phyloP scores from a whole-genome alignment of 2,888 invertebrate species.

The Monoplex corrugatus region DNA sequence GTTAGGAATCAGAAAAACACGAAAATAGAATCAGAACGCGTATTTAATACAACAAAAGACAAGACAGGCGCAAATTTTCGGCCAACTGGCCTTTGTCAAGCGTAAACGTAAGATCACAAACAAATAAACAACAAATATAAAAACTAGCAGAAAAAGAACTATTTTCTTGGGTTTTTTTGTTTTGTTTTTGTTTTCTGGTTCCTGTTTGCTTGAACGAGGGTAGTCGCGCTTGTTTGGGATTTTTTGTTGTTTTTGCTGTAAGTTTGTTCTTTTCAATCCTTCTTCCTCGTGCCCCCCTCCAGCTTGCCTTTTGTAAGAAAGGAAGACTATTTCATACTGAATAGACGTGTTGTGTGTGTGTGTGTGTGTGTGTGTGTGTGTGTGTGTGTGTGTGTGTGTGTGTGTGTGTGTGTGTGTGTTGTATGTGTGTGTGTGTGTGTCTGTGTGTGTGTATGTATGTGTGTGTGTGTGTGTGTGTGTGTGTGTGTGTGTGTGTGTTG shows the following conservation, averaged over 20 bases:
- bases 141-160: neutral
- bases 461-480: neutral
- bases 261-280: neutral
- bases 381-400: neutral
- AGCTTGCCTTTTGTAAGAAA: neutral
- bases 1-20: too few species aligned
- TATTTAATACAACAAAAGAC: too few species aligned
- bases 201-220: too few species aligned
- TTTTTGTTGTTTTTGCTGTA: too few species aligned
- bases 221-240: too few species aligned
- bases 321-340: too few species aligned
- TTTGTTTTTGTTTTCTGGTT: too few species aligned
- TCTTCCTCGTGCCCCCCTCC: neutral
- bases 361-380: neutral
- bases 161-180: too few species aligned
- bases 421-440: neutral
- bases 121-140: neutral
- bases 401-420: neutral
- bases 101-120: too few species aligned
- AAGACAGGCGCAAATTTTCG: too few species aligned
- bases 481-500: neutral
- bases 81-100: too few species aligned
- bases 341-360: constrained; percentile 15
- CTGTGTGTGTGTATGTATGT: neutral
- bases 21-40: too few species aligned